phyloP scores from a whole-genome alignment of 2,797 vertebrate genomes.

The Phrynocephalus forsythii region DNA sequence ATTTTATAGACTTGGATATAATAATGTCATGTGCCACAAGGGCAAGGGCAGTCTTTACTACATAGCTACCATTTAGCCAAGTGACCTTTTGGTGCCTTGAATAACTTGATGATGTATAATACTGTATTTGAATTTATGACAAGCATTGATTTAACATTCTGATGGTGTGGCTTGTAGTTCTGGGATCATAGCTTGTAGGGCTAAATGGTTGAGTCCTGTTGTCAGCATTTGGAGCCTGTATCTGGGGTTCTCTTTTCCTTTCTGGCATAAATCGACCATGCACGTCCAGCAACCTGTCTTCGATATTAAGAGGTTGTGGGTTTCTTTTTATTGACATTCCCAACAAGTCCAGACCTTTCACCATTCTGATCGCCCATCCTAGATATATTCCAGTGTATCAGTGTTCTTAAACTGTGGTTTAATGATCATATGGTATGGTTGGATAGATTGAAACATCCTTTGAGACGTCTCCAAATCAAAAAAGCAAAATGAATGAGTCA shows the following conservation, averaged over 20 bases:
- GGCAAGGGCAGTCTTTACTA: no score
- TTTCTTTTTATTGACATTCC: neutral
- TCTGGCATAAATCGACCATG: neutral
- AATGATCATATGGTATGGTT: no score
- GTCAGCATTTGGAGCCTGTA: neutral
- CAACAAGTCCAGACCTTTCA: neutral
- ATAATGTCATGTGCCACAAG: no score
- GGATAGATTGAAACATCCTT: neutral
- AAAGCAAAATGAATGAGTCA: neutral
- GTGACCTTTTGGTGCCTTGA: neutral
- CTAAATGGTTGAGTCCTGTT: neutral
- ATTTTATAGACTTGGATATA: no score
- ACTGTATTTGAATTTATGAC: neutral
- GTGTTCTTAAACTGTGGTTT: no score
- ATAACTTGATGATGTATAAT: neutral
- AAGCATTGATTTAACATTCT: neutral
- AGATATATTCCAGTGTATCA: no score
- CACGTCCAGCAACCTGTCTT: neutral
- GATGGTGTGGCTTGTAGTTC: neutral
- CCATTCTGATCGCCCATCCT: no score
- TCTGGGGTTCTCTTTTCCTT: neutral
- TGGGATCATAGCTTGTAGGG: neutral
- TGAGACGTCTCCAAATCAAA: neutral
- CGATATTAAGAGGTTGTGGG: neutral
- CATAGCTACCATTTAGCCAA: no score